Conservation (phyloP, 2,113 vertebrate genomes). For the Prinia subflava region DNA sequence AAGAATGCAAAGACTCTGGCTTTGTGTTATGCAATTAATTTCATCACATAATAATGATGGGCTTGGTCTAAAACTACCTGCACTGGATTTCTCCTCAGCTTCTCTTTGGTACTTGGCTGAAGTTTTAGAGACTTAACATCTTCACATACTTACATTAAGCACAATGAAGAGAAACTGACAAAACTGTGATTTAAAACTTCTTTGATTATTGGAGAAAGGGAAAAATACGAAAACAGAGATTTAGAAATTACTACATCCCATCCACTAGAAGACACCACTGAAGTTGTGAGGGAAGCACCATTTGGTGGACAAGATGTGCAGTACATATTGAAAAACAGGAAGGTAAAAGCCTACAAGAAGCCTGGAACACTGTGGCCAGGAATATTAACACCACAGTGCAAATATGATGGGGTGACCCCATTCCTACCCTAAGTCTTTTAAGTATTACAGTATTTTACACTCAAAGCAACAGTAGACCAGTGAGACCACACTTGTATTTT, state of each 20-base stretch:
- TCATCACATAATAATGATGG: background rate
- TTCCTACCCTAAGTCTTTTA: background rate
- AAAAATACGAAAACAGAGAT: background rate
- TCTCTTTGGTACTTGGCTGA: background rate
- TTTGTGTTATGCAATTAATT: background rate
- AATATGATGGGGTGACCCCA: background rate
- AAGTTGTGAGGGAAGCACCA: background rate
- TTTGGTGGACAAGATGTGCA: background rate
- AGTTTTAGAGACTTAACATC: background rate
- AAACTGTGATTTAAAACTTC: background rate
- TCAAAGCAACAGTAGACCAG: background rate
- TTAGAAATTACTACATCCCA: background rate
- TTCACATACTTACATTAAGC: background rate
- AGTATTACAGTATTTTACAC: background rate
- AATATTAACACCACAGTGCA: background rate
- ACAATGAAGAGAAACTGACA: background rate
- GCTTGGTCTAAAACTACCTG: background rate
- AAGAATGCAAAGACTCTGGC: background rate
- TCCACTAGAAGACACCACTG: background rate
- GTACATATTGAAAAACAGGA: background rate
- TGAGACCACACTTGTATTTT: background rate
- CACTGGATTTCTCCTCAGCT: background rate
- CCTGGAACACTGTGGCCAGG: background rate
- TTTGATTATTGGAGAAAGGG: background rate
- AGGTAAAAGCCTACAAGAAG: background rate